Base-by-base conservation (phyloP, 2,888 invertebrate species). In the Chymomyza procnemis region DNA sequence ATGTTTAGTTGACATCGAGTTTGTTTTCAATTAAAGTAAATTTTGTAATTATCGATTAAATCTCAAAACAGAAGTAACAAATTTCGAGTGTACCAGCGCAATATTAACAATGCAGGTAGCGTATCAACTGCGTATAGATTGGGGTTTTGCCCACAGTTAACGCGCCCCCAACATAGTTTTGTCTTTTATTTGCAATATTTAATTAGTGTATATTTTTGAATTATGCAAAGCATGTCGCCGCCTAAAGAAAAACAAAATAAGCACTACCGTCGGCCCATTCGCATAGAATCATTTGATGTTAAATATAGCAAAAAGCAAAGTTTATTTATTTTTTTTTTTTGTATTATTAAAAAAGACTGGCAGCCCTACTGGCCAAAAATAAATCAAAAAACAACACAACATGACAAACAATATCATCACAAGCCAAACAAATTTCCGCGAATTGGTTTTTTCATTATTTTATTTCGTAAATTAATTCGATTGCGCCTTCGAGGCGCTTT, bases 181-280 rank as follows among this genome's bases (percentile, higher is more conserved):
- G 34, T 0, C 12, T 12, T 41, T 41, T 12, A 41, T 41, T 41
- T 41, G 41, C 54, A 26, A 48, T 55, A 56, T 30, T 22, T 52
- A 54, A 26, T 46, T 46, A 57, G 26, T n/a, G n/a, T 16, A 52
- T 56, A 46, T 6, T 59, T 9, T 65, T 22, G 12, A 12, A 56
- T 61, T 62, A 80, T 80, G 74, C 83, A 80, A 76, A 85, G 82
- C 80, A 75, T 79, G 82, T 78, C 74, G 76, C 69, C n/a, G n/a
- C n/a, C n/a, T 14, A 18, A 16, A 57, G 8, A 34, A 62, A 62
- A 41, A 60, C 19, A 46, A 54, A 41, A 62, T 48, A 34, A 21
- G 50, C 30, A 48, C 66, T 66, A 77, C 61, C 57, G 21, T 22
- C 52, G 56, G 9, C 65, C 62, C 52, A 54, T 69, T 61, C 34